A percentile compares a stretch with the other conserved stretches of the same genome.
phyloP scores from a whole-genome alignment of 2,888 invertebrate species.

The Dorcus hopei region DNA sequence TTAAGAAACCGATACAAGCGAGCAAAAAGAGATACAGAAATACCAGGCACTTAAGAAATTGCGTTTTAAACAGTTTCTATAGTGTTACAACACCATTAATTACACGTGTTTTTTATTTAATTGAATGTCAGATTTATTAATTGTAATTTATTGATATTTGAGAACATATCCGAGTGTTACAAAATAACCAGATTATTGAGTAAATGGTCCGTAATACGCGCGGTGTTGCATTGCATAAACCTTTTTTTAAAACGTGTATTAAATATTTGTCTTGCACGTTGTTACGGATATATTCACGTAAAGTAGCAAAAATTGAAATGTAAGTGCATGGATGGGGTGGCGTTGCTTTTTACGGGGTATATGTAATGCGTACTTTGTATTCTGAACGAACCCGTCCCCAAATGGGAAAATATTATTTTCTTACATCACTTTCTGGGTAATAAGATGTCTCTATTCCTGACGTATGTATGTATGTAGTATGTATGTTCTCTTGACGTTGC shows the following conservation, averaged over 20 bases:
- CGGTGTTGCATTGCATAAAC: not conserved
- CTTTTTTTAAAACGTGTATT: not conserved
- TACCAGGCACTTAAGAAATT: not conserved
- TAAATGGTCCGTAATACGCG: not conserved
- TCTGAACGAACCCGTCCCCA: not conserved
- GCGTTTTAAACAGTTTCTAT: constrained; percentile 2
- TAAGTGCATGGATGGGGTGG: constrained; percentile 4
- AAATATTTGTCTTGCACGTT: not conserved
- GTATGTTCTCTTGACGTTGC: not conserved
- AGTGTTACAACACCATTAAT: constrained; percentile 10
- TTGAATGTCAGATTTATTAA: constrained; percentile 2
- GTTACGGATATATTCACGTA: not conserved
- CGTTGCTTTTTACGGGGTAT: not conserved
- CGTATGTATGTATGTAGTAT: not conserved
- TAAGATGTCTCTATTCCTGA: constrained; percentile 1
- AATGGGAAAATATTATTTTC: constrained; percentile 1
- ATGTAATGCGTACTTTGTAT: constrained; percentile 2
- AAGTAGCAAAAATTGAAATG: constrained; percentile 4
- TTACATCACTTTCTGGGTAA: constrained; percentile 1
- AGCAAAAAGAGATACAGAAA: constrained; percentile 8
- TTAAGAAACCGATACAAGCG: not conserved
- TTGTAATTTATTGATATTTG: constrained; percentile 2
- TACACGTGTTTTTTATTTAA: not conserved
- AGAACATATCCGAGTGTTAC: not conserved
- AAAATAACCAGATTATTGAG: not conserved